phyloP scores from a whole-genome alignment of 2,888 invertebrate species.

The Lapara coniferarum region DNA sequence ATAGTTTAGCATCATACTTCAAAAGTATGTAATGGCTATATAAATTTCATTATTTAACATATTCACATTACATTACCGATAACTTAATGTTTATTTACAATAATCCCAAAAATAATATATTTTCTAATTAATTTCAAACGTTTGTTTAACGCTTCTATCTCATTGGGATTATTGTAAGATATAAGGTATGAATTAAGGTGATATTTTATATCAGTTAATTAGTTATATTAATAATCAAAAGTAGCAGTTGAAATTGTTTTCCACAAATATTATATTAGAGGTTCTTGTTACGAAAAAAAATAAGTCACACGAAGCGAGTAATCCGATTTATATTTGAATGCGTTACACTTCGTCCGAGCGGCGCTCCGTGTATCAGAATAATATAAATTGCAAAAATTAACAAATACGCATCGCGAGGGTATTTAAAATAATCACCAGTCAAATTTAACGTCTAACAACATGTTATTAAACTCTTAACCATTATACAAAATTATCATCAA shows the following conservation, averaged over 20 bases:
- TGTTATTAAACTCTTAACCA: conserved; percentile 77
- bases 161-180: neutral
- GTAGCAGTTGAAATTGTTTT: neutral
- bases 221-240: neutral
- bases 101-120: too few species aligned
- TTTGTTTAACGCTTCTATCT: neutral
- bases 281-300: conserved; percentile 21
- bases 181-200: too few species aligned
- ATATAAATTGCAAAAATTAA: conserved; percentile 34
- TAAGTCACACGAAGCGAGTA: conserved; percentile 25
- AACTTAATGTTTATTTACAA: neutral
- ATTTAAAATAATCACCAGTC: conserved; percentile 65
- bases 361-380: neutral
- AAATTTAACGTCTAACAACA: conserved; percentile 76
- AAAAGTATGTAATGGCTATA: neutral
- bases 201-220: too few species aligned
- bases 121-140: neutral
- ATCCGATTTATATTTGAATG: conserved; percentile 10
- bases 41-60: neutral
- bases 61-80: neutral
- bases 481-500: conserved; percentile 79
- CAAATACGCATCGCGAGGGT: conserved; percentile 29
- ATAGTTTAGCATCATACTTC: neutral
- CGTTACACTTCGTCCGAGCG: neutral
- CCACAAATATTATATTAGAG: conserved; percentile 11